phyloP scores from a whole-genome alignment of 1,140 invertebrate species.

The Stegodyphus mimosarum region DNA sequence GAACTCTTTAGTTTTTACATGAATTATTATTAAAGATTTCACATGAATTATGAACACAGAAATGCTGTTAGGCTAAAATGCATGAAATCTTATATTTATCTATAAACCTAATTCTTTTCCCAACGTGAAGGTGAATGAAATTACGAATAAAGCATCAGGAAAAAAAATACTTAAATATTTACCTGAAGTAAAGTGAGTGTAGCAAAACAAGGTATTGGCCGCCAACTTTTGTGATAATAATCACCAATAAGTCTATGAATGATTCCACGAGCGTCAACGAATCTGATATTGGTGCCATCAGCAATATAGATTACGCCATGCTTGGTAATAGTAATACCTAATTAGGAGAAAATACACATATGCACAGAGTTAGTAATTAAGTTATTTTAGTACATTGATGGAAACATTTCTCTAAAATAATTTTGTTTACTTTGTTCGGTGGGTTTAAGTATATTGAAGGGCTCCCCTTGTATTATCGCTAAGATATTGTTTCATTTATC shows the following conservation, averaged over 20 bases:
- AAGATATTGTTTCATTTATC: no score
- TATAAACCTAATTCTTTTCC: no score
- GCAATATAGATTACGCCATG: constrained; percentile 91
- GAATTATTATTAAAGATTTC: no score
- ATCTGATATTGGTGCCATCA: constrained; percentile 91
- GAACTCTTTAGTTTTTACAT: no score
- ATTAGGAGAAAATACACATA: neutral
- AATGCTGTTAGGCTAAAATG: no score
- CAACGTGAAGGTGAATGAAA: no score
- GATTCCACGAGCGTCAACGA: constrained; percentile 87
- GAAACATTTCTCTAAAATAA: neutral
- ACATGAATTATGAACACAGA: no score
- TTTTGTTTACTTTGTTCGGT: neutral
- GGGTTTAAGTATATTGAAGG: no score
- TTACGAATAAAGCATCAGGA: neutral
- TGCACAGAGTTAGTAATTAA: neutral
- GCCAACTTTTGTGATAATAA: constrained; percentile 91
- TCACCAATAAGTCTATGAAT: constrained; percentile 91
- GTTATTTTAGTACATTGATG: no score
- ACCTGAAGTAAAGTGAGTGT: constrained; percentile 49
- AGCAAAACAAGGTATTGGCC: constrained; percentile 80
- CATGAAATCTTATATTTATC: no score
- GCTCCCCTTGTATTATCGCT: no score
- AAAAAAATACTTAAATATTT: neutral
- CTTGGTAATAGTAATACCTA: constrained; percentile 85